Conservation (phyloP, 2,797 vertebrate species). For the Loris lydekkerianus region DNA sequence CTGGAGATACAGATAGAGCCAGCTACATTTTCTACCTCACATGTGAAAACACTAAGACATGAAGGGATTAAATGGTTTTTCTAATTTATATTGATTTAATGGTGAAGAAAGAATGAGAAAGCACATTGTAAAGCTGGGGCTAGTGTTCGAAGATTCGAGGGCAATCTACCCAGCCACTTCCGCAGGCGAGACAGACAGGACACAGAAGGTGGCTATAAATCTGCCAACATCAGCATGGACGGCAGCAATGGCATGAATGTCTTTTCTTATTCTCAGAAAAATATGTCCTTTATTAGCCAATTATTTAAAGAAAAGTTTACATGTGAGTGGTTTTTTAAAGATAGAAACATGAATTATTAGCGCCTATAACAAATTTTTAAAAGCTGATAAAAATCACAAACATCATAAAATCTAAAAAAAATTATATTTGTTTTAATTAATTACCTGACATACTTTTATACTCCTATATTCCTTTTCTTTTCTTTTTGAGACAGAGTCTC, state of each 20-base stretch:
- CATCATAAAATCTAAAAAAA: constrained; percentile 39
- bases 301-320: constrained; percentile 32
- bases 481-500: too few relatives aligned
- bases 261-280: not conserved
- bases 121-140: not conserved
- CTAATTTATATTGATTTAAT: not conserved
- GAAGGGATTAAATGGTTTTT: not conserved
- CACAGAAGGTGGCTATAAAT: not conserved
- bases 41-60: not conserved
- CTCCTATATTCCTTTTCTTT: not conserved
- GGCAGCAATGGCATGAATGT: not conserved
- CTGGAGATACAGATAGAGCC: not conserved
- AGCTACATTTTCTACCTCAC: not conserved
- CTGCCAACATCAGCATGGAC: not conserved
- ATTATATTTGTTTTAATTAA: not conserved
- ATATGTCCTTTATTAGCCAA: not conserved
- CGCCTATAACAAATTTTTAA: constrained; percentile 6
- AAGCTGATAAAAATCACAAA: constrained; percentile 2
- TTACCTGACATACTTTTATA: not conserved
- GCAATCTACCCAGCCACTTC: not conserved
- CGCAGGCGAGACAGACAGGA: not conserved
- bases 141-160: not conserved
- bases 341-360: not conserved
- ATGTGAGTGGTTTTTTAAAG: not conserved
- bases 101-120: not conserved